A percentile compares a stretch with the other conserved stretches of the same genome.
Conservation (phyloP, 2,888 invertebrate species). For the Dendrolimus pini region DNA sequence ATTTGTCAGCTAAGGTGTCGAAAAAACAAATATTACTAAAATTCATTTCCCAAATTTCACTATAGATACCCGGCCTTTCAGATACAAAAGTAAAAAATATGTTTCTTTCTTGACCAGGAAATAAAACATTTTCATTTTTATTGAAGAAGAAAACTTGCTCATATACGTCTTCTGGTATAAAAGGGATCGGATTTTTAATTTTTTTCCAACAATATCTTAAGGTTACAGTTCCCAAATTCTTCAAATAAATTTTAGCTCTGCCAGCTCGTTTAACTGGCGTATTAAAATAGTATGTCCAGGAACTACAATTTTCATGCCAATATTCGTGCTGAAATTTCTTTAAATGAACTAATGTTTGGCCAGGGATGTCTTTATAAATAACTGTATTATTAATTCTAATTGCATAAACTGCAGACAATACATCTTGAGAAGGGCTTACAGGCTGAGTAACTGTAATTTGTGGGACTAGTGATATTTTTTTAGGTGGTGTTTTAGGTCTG, state of each 20-base stretch:
- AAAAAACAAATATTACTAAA: slow-evolving; percentile 58
- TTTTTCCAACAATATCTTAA: slow-evolving; percentile 70
- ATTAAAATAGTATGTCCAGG: slow-evolving; percentile 65
- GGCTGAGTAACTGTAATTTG: slow-evolving; percentile 25
- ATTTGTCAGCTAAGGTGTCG: slow-evolving; percentile 34
- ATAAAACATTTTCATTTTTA: slow-evolving; percentile 70
- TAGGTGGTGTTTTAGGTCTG: slow-evolving; percentile 37
- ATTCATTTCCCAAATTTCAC: slow-evolving; percentile 68
- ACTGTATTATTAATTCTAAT: slow-evolving; percentile 55
- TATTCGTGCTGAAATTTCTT: slow-evolving; percentile 27
- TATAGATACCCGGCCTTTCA: slow-evolving; percentile 43
- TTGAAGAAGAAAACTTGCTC: slow-evolving; percentile 74
- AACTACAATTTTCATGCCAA: slow-evolving; percentile 39
- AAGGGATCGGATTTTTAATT: slow-evolving; percentile 38
- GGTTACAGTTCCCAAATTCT: slow-evolving; percentile 69
- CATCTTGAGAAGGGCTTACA: slow-evolving; percentile 9
- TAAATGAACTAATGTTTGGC: slow-evolving; percentile 28
- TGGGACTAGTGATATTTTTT: slow-evolving; percentile 36
- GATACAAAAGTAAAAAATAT: slow-evolving; percentile 68
- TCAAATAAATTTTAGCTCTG: slow-evolving; percentile 48
- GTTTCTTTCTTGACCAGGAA: slow-evolving; percentile 63
- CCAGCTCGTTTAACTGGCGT: slow-evolving; percentile 41
- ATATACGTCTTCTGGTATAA: slow-evolving; percentile 39
- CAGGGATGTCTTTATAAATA: slow-evolving; percentile 37
- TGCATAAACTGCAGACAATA: slow-evolving; percentile 36